These are phyloP conservation scores for Protobothrops flavoviridis DNA, from an alignment of 2,113 vertebrate species.

Conservation along the genomic window DNA sequence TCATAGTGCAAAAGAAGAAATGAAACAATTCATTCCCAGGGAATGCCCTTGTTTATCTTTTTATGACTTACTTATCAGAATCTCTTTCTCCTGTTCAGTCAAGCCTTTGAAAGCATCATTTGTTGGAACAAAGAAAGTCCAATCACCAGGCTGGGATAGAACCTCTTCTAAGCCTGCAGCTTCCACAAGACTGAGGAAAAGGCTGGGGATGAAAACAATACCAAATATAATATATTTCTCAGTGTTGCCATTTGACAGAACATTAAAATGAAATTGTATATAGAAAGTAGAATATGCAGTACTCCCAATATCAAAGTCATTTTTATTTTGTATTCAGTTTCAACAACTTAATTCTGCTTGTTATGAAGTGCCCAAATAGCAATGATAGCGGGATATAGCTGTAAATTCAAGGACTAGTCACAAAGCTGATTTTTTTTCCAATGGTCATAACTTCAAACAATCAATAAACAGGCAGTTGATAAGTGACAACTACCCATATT, in stretches of 20 bases:
- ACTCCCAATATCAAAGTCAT: neutral
- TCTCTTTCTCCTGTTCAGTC: slow-evolving; percentile 75
- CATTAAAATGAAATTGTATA: neutral
- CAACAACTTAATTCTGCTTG: neutral
- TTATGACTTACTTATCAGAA: slow-evolving; percentile 79
- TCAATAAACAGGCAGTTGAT: neutral
- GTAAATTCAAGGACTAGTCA: neutral
- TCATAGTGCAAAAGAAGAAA: neutral
- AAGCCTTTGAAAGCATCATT: slow-evolving; percentile 89
- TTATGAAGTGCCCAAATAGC: neutral
- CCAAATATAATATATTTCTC: neutral
- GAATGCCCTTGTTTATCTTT: neutral
- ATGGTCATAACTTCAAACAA: neutral
- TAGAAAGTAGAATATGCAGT: neutral
- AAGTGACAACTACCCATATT: neutral
- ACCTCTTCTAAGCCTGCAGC: slow-evolving; percentile 86
- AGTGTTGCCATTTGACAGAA: neutral
- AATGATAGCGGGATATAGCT: neutral
- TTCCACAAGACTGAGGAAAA: slow-evolving; percentile 90
- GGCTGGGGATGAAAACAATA: slow-evolving; percentile 63
- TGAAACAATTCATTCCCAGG: neutral
- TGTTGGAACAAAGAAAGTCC: slow-evolving; percentile 91
- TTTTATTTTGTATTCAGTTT: neutral
- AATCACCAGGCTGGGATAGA: slow-evolving; percentile 80
- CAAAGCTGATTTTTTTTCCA: neutral